These are phyloP conservation scores for Eurytemora carolleeae DNA, from an alignment of 1,140 invertebrate genomes.

Conservation along the genomic window DNA sequence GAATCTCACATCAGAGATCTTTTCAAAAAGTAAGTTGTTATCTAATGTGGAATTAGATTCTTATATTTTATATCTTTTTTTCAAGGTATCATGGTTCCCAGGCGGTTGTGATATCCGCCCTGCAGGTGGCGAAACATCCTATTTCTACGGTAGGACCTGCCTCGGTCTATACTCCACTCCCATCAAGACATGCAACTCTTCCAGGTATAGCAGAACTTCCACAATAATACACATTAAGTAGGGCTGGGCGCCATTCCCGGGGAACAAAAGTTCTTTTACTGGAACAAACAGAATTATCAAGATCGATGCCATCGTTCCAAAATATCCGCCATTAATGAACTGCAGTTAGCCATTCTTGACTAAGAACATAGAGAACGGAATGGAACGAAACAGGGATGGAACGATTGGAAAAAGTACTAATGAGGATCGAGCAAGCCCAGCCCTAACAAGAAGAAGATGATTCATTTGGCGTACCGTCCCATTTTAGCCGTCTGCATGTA, in stretches of 20 bases:
- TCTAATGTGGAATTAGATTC: background rate
- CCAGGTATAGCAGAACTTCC: conserved; percentile 17
- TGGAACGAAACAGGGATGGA: too few relatives aligned
- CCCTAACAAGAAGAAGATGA: too few relatives aligned
- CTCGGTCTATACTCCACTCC: conserved; percentile 32
- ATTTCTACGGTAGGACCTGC: conserved; percentile 56
- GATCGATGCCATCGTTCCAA: too few relatives aligned
- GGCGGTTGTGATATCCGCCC: conserved; percentile 71
- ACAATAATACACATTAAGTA: background rate
- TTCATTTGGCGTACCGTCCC: too few relatives aligned
- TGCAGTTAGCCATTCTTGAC: too few relatives aligned
- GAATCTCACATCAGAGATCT: conserved; percentile 66
- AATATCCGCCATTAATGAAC: too few relatives aligned
- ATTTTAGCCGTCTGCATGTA: too few relatives aligned
- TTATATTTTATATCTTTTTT: background rate
- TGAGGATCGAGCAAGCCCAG: too few relatives aligned
- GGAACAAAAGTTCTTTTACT: background rate
- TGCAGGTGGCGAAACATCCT: conserved; percentile 79
- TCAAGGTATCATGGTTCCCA: conserved; percentile 69
- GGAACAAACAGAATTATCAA: too few relatives aligned
- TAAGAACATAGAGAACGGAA: too few relatives aligned
- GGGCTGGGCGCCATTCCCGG: background rate
- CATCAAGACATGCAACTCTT: conserved; percentile 30
- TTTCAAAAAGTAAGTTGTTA: conserved; percentile 56
- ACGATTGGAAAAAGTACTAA: too few relatives aligned